Evolutionary conservation across 2,888 invertebrate genomes (phyloP).

Genomic region (Spisula solida): DNA sequence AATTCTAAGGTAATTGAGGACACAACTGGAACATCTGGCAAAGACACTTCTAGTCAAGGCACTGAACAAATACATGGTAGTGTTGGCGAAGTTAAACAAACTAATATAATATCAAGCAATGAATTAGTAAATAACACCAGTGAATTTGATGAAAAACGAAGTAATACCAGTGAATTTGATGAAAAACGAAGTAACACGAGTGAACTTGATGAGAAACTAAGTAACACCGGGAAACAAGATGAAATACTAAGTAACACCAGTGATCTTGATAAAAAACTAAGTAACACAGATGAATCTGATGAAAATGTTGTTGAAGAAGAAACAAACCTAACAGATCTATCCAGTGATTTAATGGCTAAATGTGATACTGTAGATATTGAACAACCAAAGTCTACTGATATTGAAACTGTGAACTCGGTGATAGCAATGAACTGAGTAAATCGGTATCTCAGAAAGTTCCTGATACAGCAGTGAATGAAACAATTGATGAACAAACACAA

Average conservation of each 20-base stretch:
- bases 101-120: background rate
- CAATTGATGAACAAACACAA: background rate
- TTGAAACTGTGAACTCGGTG: background rate
- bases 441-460: background rate
- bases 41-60: background rate
- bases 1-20: background rate
- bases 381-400: background rate
- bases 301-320: background rate
- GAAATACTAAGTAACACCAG: background rate
- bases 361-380: conserved; percentile 4
- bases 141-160: background rate
- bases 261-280: background rate
- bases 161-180: background rate
- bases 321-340: background rate
- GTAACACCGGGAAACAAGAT: too few relatives aligned
- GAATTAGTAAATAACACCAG: background rate
- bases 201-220: background rate
- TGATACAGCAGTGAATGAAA: background rate
- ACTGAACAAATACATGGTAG: background rate
- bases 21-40: background rate
- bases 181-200: background rate
- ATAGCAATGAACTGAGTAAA: background rate
- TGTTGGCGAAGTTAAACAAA: background rate
- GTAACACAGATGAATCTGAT: background rate
- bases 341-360: background rate